Base-by-base conservation (phyloP, 1,140 invertebrate species). In the Episyrphus balteatus region DNA sequence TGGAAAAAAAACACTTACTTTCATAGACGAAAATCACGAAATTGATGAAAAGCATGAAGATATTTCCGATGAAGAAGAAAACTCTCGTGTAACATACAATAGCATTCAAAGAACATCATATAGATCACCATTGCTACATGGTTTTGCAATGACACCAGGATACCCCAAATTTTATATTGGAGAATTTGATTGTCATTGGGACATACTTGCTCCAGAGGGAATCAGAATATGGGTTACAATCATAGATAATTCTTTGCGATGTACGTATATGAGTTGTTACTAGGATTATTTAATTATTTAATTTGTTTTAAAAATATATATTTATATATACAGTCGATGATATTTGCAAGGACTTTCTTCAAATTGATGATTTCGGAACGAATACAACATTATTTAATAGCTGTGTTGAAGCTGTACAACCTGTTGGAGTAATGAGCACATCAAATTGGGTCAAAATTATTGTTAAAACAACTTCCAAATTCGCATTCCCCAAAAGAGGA, bases 91-190 rank as follows among this genome's bases (percentile, higher is more conserved):
- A 18, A 13, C n/a, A 40, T 21, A 40, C 18, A 44, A 15, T 12
- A 44, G 44, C 34, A 21, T 42, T 34, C 49, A 51, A 40, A 34
- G 17, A 26, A 40, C 49, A 18, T 14, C 30, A 3, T 33, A 32
- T 11, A 19, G 45, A 13, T 13, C 17, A 19, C 45, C 49, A 26
- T 32, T 47, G 19, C 18, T 44, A 10, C 59, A 66, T 34, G 79
- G 78, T 2, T 79, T 78, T 58, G 70, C 80, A 26, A 69, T 73
- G 15, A 78, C 74, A 45, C 77, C 79, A 0, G 78, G 78, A 1
- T 82, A 80, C 61, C 79, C 80, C 0, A 70, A 75, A 55, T 80
- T 73, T 62, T 80, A 80, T 57, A 68, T 79, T 40, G 76, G 74
- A 5, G 65, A 70, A 44, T 57, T 63, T 49, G 44, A 64, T 40